Base-by-base conservation (phyloP, 2,113 vertebrate species). In the Poeciliopsis occidentalis region DNA sequence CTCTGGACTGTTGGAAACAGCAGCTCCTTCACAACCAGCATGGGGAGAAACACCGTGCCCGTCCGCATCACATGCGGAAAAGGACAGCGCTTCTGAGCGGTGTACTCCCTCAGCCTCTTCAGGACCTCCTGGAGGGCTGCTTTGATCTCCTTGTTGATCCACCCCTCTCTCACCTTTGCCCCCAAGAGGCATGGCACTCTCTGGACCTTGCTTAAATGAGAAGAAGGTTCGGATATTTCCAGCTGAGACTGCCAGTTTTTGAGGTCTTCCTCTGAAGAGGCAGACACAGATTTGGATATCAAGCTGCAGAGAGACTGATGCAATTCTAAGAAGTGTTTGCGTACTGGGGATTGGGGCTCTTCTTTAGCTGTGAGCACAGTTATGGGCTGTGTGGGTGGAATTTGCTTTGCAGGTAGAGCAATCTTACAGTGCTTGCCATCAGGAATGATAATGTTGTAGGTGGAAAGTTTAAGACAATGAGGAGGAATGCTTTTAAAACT, bases 21-120 rank as follows among this genome's bases (percentile, higher is more conserved):
- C 64, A 95, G 92, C 90, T 97, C 96, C 90, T 98, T 99, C 88
- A 98, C 95, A 86, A 99, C 94, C 1, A 97, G 91, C 93, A 99
- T 99, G 81, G 98, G 97, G 51, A 99, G 94, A 60, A 99, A 99
- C 80, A 97, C 83, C 0, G 96, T 91, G 0, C 97, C 96, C 0
- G 97, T 93, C 22, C 98, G 93, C 67, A 97, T 94, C 0, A 99
- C 97, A 0, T 98, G 96, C 0, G 97, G 97, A 66, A 99, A 99
- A 6, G 98, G 98, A 69, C 96, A 99, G 62, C 85, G 90, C 3
- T 91, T 84, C 1, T 91, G 82, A 0, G 76, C 67, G n/a, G 92
- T 80, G 34, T 98, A 98, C 54, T 92, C 93, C 64, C 93, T 87
- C 77, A 99, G 77, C 82, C 96, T 94, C 22, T 91, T 76, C 0